These are phyloP conservation scores for Patella ulyssiponensis DNA, from an alignment of 2,888 invertebrate genomes.

Conservation along the genomic window DNA sequence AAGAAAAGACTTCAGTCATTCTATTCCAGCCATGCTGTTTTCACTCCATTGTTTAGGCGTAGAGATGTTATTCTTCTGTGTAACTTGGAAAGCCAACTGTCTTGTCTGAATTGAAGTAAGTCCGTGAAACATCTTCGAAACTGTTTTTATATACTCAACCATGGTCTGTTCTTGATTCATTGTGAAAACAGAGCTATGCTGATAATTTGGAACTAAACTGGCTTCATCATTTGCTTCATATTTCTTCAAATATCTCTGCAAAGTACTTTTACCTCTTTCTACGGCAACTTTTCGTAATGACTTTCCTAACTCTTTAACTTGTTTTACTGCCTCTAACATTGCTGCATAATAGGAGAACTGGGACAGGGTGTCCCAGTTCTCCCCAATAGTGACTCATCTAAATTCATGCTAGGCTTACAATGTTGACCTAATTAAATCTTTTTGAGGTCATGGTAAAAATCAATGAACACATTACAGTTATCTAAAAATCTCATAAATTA, in stretches of 20 bases:
- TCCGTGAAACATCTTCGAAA: slow-evolving; percentile 16
- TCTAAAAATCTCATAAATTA: too few species aligned
- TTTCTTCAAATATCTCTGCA: background rate
- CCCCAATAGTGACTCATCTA: too few species aligned
- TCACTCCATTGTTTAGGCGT: background rate
- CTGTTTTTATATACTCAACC: slow-evolving; percentile 7
- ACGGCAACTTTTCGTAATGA: background rate
- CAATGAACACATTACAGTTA: too few species aligned
- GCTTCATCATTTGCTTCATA: background rate
- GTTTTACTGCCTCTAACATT: background rate
- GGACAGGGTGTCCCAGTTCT: too few species aligned
- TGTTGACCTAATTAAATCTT: too few species aligned
- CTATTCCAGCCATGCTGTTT: slow-evolving; percentile 11
- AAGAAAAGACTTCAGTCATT: slow-evolving; percentile 6
- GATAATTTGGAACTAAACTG: slow-evolving; percentile 3
- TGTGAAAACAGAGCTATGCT: slow-evolving; percentile 1
- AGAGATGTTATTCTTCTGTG: background rate
- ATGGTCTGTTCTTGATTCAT: slow-evolving; percentile 9
- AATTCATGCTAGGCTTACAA: too few species aligned
- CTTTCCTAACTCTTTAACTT: background rate
- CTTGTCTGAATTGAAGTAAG: slow-evolving; percentile 11
- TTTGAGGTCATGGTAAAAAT: too few species aligned
- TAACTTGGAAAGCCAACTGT: slow-evolving; percentile 6
- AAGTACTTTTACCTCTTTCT: slow-evolving; percentile 1
- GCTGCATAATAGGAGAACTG: too few species aligned